phyloP scores from a whole-genome alignment of 2,888 invertebrate species.

The Galeopsomyia nigrocyanea region DNA sequence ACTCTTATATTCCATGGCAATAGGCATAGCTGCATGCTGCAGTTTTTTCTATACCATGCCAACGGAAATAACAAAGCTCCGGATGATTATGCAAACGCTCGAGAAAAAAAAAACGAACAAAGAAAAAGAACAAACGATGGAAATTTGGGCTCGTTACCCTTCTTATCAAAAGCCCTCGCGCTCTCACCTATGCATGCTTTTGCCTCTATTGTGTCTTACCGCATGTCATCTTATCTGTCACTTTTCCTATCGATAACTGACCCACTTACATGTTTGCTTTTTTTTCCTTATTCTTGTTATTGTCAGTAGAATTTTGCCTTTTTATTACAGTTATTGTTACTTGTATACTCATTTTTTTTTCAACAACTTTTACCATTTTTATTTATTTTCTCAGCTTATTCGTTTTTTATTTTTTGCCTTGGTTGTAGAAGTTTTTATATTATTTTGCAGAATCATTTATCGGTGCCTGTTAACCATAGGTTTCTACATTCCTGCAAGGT shows the following conservation, averaged over 20 bases:
- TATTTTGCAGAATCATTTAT: slow-evolving; percentile 89
- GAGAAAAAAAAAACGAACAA: slow-evolving; percentile 14
- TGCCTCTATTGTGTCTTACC: slow-evolving; percentile 2
- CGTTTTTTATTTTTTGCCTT: slow-evolving; percentile 72
- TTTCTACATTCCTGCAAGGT: slow-evolving; percentile 87
- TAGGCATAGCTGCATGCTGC: slow-evolving; percentile 39
- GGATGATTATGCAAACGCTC: too few relatives aligned
- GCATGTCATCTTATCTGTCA: not conserved
- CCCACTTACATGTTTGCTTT: not conserved
- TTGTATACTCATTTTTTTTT: slow-evolving; percentile 30
- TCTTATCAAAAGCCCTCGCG: slow-evolving; percentile 14
- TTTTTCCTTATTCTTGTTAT: slow-evolving; percentile 5
- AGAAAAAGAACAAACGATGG: slow-evolving; percentile 16
- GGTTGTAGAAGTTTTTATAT: slow-evolving; percentile 71
- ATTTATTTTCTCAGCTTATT: slow-evolving; percentile 52
- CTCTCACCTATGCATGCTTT: not conserved
- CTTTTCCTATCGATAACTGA: not conserved
- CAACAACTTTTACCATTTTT: slow-evolving; percentile 51
- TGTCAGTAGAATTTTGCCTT: not conserved
- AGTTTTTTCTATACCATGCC: not conserved
- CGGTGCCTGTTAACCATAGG: slow-evolving; percentile 89
- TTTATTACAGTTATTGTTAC: slow-evolving; percentile 17
- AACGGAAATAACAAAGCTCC: too few relatives aligned
- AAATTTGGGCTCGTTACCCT: not conserved
- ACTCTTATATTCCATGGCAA: slow-evolving; percentile 27